These are phyloP conservation scores for Doris montereyensis DNA, from an alignment of 2,888 invertebrate species.

Conservation along the genomic window DNA sequence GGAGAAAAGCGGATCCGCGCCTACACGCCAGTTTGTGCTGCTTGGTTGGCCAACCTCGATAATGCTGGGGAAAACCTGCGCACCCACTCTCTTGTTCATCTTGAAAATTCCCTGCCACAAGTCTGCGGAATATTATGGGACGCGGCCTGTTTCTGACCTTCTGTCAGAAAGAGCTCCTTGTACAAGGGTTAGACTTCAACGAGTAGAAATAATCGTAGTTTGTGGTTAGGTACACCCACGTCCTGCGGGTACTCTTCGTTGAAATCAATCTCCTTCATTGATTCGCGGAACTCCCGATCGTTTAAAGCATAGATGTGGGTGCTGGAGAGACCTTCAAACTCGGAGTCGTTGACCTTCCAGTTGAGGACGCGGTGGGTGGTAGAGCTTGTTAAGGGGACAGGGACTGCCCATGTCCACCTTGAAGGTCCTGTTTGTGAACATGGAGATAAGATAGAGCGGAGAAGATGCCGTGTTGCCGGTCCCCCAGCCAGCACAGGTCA, in stretches of 20 bases:
- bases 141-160: constrained; percentile 43
- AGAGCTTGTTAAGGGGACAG: constrained; percentile 43
- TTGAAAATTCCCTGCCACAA: constrained; percentile 47
- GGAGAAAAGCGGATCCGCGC: too few species aligned
- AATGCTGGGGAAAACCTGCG: too few species aligned
- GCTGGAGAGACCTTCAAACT: constrained; percentile 42
- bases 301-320: constrained; percentile 44
- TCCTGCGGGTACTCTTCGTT: constrained; percentile 46
- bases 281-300: constrained; percentile 44
- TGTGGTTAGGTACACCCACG: constrained; percentile 48
- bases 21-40: constrained; percentile 47
- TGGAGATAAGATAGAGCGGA: constrained; percentile 48
- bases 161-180: constrained; percentile 40
- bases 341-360: constrained; percentile 45
- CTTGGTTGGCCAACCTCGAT: constrained; percentile 17
- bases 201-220: constrained; percentile 50
- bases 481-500: constrained; percentile 52
- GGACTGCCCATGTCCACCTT: constrained; percentile 48
- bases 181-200: constrained; percentile 46
- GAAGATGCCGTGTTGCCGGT: constrained; percentile 49
- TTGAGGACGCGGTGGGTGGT: constrained; percentile 46
- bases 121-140: constrained; percentile 45
- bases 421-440: constrained; percentile 48
- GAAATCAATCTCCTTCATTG: constrained; percentile 46
- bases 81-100: constrained; percentile 45